Evolutionary conservation across 2,113 vertebrate genomes (phyloP).

Genomic region (Nannobrachium achirus): DNA sequence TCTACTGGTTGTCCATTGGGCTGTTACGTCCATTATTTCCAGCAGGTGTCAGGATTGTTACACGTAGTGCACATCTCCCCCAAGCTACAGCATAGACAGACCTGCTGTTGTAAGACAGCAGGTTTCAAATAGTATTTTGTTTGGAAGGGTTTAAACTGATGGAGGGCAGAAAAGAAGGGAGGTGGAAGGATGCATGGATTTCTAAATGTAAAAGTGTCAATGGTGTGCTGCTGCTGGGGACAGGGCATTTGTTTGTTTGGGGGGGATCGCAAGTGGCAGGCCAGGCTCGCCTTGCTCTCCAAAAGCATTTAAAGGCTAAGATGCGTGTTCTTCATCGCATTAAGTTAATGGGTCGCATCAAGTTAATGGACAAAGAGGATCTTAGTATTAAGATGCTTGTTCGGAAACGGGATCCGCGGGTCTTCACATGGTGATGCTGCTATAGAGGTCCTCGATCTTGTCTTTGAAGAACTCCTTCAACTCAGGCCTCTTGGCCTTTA

Average conservation of each 20-base stretch:
- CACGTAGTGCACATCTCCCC: slow-evolving; percentile 39
- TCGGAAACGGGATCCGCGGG: slow-evolving; percentile 27
- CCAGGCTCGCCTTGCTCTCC: slow-evolving; percentile 40
- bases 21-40: slow-evolving; percentile 24
- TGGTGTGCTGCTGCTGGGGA: slow-evolving; percentile 40
- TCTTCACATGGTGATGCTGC: slow-evolving; percentile 88
- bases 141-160: slow-evolving; percentile 31
- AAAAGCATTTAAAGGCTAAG: slow-evolving; percentile 39
- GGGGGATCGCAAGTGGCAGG: slow-evolving; percentile 32
- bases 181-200: slow-evolving; percentile 11
- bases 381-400: slow-evolving; percentile 47
- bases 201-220: slow-evolving; percentile 25
- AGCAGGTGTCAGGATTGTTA: slow-evolving; percentile 24
- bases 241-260: slow-evolving; percentile 29
- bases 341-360: slow-evolving; percentile 1
- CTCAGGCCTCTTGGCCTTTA: slow-evolving; percentile 95
- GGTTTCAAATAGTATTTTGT: slow-evolving; percentile 26
- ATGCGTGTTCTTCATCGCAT: slow-evolving; percentile 31
- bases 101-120: slow-evolving; percentile 38
- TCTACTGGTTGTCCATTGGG: slow-evolving; percentile 16
- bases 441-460: slow-evolving; percentile 93
- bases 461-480: slow-evolving; percentile 94
- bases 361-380: slow-evolving; percentile 44
- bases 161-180: slow-evolving; percentile 28
- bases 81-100: slow-evolving; percentile 49